Base-by-base conservation (phyloP, 2,797 vertebrate species). In the Sarcoramphus papa region DNA sequence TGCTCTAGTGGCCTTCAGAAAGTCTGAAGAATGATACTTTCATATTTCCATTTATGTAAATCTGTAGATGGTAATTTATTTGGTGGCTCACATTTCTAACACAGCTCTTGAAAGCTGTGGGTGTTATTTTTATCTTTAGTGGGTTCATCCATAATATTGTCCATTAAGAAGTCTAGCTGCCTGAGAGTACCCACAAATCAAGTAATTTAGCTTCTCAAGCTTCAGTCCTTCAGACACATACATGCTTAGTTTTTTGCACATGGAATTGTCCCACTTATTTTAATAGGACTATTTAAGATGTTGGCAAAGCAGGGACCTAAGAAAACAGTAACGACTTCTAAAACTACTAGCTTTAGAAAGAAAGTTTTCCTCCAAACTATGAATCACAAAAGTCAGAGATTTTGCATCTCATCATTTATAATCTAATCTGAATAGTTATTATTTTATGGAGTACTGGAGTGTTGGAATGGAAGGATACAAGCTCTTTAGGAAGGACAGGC, bases 41-140 rank as follows among this genome's bases (percentile, higher is more conserved):
- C 41, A 21, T 94, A 78, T 91, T 96, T 88, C 85, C 64, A 65
- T 95, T 95, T 93, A 94, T 91, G 88, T 93, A 94, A 94, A 94
- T 92, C 56, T 57, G 56, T 77, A 80, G 57, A 64, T 68, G 30
- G 28, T 47, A 94, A 92, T 95, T 93, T 93, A 91, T 94, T 85
- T 93, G 28, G 33, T 80, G 30, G 56, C 20, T 92, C 27, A n/a
- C 33, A 37, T 85, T 95, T 89, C 48, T 86, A 91, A 74, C 20
- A 48, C 13, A 69, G 22, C 59, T 85, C 31, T 88, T 93, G 70
- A 92, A 84, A 92, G 25, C 51, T 86, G 35, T 40, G 25, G 28
- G 10, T 94, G 74, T 65, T 94, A 92, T 93, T 97, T 96, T 92
- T 92, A 78, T 85, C 90, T 95, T 64, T 63, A 69, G 17, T 74